phyloP scores from a whole-genome alignment of 2,888 invertebrate species.

The Meandrusa payeni region DNA sequence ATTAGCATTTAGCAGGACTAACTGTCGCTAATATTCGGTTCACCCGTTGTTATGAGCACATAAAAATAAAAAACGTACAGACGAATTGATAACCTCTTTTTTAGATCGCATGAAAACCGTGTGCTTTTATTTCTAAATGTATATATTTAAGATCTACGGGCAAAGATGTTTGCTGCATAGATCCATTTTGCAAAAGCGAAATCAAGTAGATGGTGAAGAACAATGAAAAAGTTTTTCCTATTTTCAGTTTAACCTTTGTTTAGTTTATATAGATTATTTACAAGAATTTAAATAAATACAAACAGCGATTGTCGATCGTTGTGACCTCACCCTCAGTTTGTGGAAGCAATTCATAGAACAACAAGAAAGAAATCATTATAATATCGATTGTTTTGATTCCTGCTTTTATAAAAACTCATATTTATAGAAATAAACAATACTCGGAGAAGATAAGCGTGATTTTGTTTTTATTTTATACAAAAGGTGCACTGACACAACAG shows the following conservation, averaged over 20 bases:
- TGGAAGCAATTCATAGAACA: slow-evolving; percentile 8
- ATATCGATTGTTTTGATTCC: slow-evolving; percentile 22
- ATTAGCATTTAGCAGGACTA: too few relatives aligned
- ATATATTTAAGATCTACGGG: too few relatives aligned
- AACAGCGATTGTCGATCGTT: slow-evolving; percentile 2
- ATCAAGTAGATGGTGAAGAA: not conserved
- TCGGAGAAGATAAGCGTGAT: slow-evolving; percentile 1
- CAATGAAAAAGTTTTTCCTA: not conserved
- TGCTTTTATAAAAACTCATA: slow-evolving; percentile 15
- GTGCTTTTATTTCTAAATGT: too few relatives aligned
- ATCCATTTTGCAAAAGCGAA: too few relatives aligned
- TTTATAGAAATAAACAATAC: slow-evolving; percentile 15
- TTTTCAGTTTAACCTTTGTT: not conserved
- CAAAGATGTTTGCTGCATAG: too few relatives aligned
- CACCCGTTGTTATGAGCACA: too few relatives aligned
- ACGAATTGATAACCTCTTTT: too few relatives aligned
- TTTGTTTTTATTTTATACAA: slow-evolving; percentile 22
- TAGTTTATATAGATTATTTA: not conserved
- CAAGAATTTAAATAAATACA: slow-evolving; percentile 3
- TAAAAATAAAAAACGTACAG: too few relatives aligned
- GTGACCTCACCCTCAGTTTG: slow-evolving; percentile 11
- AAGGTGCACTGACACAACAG: slow-evolving; percentile 8
- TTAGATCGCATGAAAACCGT: too few relatives aligned
- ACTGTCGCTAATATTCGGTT: too few relatives aligned
- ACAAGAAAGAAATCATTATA: slow-evolving; percentile 11